These are phyloP conservation scores for Leptodirus hochenwartii DNA, from an alignment of 2,888 invertebrate species.

Conservation along the genomic window DNA sequence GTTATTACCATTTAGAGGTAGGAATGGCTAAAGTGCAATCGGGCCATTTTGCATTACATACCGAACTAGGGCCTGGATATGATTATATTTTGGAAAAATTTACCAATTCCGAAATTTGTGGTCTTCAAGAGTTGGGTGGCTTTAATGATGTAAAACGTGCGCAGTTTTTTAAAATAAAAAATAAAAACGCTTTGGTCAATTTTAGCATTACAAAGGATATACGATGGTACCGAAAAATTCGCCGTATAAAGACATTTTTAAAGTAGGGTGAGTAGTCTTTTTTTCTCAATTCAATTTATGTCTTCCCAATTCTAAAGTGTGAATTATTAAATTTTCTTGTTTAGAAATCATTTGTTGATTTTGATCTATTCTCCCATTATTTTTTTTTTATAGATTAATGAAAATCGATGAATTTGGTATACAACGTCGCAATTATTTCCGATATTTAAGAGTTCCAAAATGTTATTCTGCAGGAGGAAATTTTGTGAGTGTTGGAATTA, in stretches of 20 bases:
- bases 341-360: too few relatives aligned
- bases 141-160: conserved; percentile 16
- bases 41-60: conserved; percentile 27
- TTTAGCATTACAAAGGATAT: conserved; percentile 14
- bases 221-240: conserved; percentile 17
- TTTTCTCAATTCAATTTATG: background rate
- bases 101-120: conserved; percentile 31
- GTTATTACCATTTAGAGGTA: conserved; percentile 21
- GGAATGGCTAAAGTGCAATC: conserved; percentile 22
- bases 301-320: too few relatives aligned
- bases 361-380: too few relatives aligned
- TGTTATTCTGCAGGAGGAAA: conserved; percentile 16
- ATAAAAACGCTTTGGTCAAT: conserved; percentile 10
- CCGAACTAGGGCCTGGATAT: conserved; percentile 24
- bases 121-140: conserved; percentile 25
- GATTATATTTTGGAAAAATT: conserved; percentile 27
- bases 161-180: background rate
- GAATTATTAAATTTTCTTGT: too few relatives aligned
- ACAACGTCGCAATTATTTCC: conserved; percentile 13
- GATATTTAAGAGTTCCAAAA: conserved; percentile 16
- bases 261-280: conserved; percentile 15
- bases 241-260: conserved; percentile 18
- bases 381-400: conserved; percentile 14
- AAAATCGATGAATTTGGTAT: conserved; percentile 17
- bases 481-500: conserved; percentile 18